Conservation (phyloP, 1,140 invertebrate genomes). For the Ectropis grisescens region DNA sequence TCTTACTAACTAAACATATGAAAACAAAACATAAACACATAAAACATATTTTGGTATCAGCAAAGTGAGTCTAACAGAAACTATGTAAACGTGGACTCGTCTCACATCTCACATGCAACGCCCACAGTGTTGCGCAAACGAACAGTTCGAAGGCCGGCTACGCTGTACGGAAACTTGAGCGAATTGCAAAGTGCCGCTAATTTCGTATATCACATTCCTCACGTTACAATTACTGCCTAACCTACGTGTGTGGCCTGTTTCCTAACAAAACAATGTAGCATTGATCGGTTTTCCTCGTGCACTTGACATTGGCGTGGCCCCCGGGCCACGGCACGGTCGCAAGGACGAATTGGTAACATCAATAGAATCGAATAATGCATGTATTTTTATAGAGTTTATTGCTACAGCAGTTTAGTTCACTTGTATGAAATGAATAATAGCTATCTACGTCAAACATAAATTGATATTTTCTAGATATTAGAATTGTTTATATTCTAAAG, state of each 20-base stretch:
- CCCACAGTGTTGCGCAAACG: conserved; percentile 26
- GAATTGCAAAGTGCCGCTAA: conserved; percentile 27
- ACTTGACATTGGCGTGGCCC: conserved; percentile 38
- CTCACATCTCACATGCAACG: conserved; percentile 22
- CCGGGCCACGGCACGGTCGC: no score
- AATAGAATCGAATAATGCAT: conserved; percentile 13
- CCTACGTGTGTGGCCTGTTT: conserved; percentile 3
- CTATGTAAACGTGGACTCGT: no score
- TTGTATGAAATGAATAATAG: no score
- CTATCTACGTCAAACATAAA: no score
- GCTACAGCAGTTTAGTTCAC: background rate
- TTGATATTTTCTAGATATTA: no score
- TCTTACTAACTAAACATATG: no score
- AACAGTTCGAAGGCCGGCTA: conserved; percentile 34
- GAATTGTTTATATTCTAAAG: no score
- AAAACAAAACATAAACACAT: no score
- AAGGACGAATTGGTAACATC: conserved; percentile 29
- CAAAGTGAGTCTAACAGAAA: no score
- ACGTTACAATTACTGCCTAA: background rate
- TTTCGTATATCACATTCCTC: conserved; percentile 12
- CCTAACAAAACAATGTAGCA: conserved; percentile 6
- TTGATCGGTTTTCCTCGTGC: conserved; percentile 29
- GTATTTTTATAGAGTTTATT: background rate
- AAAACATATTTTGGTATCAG: no score
- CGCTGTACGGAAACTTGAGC: conserved; percentile 34